Evolutionary conservation across 2,797 vertebrate genomes (phyloP), one percentile per base, ranked within the genome.

Genomic region (Picus viridis): DNA sequence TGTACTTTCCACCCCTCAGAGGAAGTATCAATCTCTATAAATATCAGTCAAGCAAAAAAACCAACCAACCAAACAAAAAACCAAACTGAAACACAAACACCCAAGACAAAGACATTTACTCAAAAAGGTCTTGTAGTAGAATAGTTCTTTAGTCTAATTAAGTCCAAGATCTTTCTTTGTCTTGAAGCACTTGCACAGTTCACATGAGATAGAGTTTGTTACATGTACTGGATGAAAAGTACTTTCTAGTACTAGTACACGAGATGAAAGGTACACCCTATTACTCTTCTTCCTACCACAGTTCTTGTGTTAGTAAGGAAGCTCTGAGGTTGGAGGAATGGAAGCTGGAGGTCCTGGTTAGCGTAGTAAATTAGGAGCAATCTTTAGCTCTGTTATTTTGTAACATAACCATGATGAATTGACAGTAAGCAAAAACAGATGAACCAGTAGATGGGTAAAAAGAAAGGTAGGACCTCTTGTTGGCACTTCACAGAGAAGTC

Each of bases 1-100:
- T 16, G 29, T 45, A 47, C 29, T 83, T 73, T 30, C 54, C 12
- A 47, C 30, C 16, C 29, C 32, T 76, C 10, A 51, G 24, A 72
- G 17, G 7, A 75, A 72, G 4, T 64, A 53, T 30, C 19, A 63
- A 12, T 20, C 22, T 51, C 34, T 51, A 24, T 27, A 59, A 78
- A 51, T n/a, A 71, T 22, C 13, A 65, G 11, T 47, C 20, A 47
- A 47, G 47, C 9, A 47, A 47, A 47, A 10, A 36, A 36, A 36
- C 7, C 41, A 41, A 47, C 19, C 20, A 47, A 58, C 12, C 19
- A 18, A 22, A 11, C 16, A 36, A n/a, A 19, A 19, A 39, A 45
- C 15, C n/a, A 10, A 5, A 1, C 9, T 7, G 1, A 19, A 34
- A 47, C 9, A 2, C 2, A 57, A 30, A 29, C 9, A 4, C 11